phyloP scores from a whole-genome alignment of 2,797 vertebrate genomes.

The Bradypus variegatus region DNA sequence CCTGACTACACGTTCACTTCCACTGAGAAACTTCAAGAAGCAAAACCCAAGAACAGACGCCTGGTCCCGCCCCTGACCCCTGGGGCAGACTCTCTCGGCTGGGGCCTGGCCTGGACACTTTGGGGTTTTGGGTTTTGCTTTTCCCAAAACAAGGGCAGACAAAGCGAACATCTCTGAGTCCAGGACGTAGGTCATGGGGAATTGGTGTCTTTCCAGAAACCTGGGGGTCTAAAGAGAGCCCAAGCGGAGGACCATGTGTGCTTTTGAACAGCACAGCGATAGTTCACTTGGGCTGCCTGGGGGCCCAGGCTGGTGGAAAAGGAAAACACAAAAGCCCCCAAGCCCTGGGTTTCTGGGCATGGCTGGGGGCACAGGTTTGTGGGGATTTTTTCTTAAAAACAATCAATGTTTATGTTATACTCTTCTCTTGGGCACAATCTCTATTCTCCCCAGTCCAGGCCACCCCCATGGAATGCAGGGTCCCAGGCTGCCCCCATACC shows the following conservation, averaged over 20 bases:
- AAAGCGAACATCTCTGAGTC: neutral
- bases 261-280: no score
- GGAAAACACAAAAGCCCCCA: no score
- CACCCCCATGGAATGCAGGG: neutral
- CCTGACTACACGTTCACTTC: neutral
- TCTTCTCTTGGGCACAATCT: neutral
- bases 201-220: neutral
- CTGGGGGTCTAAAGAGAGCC: neutral
- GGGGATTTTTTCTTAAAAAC: neutral
- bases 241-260: no score
- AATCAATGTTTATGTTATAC: neutral
- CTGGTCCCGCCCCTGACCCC: accelerated
- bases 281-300: no score
- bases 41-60: neutral
- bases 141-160: neutral
- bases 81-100: neutral
- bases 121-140: neutral
- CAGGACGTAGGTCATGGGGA: neutral
- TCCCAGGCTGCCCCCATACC: no score
- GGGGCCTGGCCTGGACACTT: no score
- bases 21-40: neutral
- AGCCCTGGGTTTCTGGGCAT: no score
- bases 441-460: no score
- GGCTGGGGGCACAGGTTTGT: neutral
- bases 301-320: no score